Conservation (phyloP, 2,797 vertebrate genomes). For the Simalia tracyae region DNA sequence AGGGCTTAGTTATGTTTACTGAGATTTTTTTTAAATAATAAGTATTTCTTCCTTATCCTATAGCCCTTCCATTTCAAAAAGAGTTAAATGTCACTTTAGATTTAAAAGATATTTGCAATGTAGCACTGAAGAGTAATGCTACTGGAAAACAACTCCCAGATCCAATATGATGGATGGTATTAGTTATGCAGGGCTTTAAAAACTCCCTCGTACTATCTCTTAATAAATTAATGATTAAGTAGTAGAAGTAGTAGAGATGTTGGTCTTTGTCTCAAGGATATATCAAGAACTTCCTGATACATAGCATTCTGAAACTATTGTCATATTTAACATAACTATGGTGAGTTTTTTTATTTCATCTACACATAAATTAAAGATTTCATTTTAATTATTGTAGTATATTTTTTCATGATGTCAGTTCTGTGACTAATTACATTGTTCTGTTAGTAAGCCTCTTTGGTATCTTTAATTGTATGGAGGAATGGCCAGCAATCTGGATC, state of each 20-base stretch:
- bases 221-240: constrained; percentile 20
- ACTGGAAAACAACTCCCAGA: background rate
- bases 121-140: background rate
- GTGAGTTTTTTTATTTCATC: background rate
- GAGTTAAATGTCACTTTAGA: background rate
- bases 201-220: fast-evolving
- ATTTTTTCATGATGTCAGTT: background rate
- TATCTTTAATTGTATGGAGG: background rate
- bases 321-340: background rate
- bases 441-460: background rate
- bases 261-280: constrained; percentile 29
- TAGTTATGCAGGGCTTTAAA: background rate
- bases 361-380: background rate
- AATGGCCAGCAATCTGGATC: background rate
- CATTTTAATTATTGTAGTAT: background rate
- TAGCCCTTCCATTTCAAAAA: background rate
- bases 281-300: constrained; percentile 11
- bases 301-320: background rate
- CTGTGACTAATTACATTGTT: background rate
- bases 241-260: background rate
- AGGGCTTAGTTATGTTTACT: background rate
- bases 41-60: background rate
- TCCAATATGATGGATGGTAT: background rate
- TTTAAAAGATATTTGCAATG: background rate
- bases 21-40: background rate